A percentile compares a stretch with the other conserved stretches of the same genome.
Conservation (phyloP, 1,140 invertebrate species). For the Cecropterus lyciades region DNA sequence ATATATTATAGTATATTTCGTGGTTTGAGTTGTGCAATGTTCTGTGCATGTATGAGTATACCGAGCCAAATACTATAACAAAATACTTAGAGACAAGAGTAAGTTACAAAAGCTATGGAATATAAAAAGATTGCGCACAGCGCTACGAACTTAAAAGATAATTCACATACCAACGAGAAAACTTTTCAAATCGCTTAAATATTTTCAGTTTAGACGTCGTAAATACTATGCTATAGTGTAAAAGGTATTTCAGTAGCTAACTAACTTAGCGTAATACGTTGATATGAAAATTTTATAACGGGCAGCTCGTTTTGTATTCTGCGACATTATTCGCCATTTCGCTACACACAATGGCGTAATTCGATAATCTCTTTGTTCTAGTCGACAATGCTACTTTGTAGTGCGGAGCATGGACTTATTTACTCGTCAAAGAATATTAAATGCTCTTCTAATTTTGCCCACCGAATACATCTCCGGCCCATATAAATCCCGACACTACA, state of each 20-base stretch:
- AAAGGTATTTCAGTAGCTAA: background rate
- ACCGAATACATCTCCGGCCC: conserved; percentile 46
- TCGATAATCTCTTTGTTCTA: conserved; percentile 60
- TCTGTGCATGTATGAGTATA: too few species aligned
- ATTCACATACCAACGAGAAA: conserved; percentile 9
- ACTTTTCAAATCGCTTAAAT: conserved; percentile 11
- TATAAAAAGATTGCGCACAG: conserved; percentile 17
- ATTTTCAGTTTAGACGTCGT: conserved; percentile 5
- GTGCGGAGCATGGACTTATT: conserved; percentile 51
- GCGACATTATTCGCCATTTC: conserved; percentile 49
- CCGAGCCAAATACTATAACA: background rate
- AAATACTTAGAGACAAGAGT: background rate
- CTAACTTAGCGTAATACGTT: conserved; percentile 19
- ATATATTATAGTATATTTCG: too few species aligned
- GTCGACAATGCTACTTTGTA: conserved; percentile 46
- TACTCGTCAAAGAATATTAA: conserved; percentile 64
- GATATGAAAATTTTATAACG: conserved; percentile 25
- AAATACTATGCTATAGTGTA: background rate
- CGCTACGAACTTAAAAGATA: conserved; percentile 9
- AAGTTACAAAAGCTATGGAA: background rate
- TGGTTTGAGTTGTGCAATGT: too few species aligned
- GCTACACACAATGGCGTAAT: conserved; percentile 54
- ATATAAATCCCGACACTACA: conserved; percentile 64
- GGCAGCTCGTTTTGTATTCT: conserved; percentile 43
- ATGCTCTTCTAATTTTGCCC: conserved; percentile 58